Evolutionary conservation across 2,797 vertebrate species (phyloP).

Genomic region (Remorina albescens): DNA sequence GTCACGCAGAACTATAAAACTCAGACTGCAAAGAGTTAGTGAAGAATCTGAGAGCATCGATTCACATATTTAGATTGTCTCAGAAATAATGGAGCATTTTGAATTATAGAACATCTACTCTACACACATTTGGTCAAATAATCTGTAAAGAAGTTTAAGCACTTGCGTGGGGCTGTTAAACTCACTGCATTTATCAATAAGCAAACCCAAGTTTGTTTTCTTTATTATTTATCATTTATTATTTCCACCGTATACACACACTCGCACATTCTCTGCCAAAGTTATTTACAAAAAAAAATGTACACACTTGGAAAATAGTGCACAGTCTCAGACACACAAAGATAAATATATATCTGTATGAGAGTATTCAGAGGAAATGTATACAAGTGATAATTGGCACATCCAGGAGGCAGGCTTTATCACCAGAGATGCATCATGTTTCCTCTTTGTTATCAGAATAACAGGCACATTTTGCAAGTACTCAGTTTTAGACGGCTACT

Average conservation of each 20-base stretch:
- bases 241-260: slow-evolving; percentile 52
- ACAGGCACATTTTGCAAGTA: slow-evolving; percentile 72
- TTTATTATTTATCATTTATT: slow-evolving; percentile 70
- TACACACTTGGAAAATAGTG: slow-evolving; percentile 69
- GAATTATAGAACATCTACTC: not conserved
- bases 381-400: slow-evolving; percentile 76
- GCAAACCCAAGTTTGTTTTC: slow-evolving; percentile 20
- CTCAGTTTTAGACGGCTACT: slow-evolving; percentile 24
- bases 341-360: slow-evolving; percentile 56
- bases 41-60: not conserved
- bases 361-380: slow-evolving; percentile 40
- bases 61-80: not conserved
- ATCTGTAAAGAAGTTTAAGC: no score
- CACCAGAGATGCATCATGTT: slow-evolving; percentile 58
- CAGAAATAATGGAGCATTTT: not conserved
- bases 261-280: slow-evolving; percentile 33
- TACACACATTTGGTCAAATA: not conserved
- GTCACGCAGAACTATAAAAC: no score
- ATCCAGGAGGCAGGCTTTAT: slow-evolving; percentile 60
- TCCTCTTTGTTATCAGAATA: slow-evolving; percentile 57
- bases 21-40: no score
- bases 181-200: slow-evolving; percentile 8
- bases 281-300: slow-evolving; percentile 69
- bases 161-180: not conserved
- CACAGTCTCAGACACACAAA: slow-evolving; percentile 45